Evolutionary conservation across 2,888 invertebrate species (phyloP), one percentile per base, ranked within the genome.

Genomic region (Anticlea derivata): DNA sequence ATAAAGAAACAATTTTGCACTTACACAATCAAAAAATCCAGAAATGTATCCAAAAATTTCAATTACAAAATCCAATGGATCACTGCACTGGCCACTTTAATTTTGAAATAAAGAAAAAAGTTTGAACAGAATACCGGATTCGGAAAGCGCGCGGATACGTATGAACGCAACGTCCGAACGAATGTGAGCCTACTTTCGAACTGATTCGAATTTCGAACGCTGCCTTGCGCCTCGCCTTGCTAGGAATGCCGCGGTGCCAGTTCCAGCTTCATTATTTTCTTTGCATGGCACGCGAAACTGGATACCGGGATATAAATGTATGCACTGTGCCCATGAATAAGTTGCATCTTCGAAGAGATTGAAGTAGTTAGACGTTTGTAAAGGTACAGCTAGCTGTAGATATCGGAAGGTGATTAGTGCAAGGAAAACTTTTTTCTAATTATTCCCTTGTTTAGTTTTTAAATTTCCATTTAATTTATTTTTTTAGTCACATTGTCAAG

Each of bases 171-270:
- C 88, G 89, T 85, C 85, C 76, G 78, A 70, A 70, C 77, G 56
- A 69, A 68, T 68, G 73, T 74, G 74, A 74, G 80, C 78, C 79
- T 79, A 85, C 84, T 86, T 87, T 88, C 88, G 78, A 86, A 89
- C 89, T 89, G 86, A 78, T 50, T 66, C 65, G 60, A 33, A 39
- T 47, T 47, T 31, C 64, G 44, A 13, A 17, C 58, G 58, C 57
- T 53, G 50, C 68, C 70, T 69, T 47, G 69, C 40, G 40, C 70
- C 68, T 41, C 77, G 73, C 73, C 76, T 78, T 75, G 73, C 68
- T 62, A 80, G 86, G 88, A 89, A 89, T 89, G 88, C 75, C 66
- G 85, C 63, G 63, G 68, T 69, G 70, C 86, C 78, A 85, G 78
- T 81, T 48, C 82, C 70, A 65, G 63, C 68, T 70, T 60, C 61